A percentile compares a stretch with the other conserved stretches of the same genome.
These are phyloP conservation scores for Melanotus villosus DNA, from an alignment of 2,888 invertebrate genomes.

Conservation along the genomic window DNA sequence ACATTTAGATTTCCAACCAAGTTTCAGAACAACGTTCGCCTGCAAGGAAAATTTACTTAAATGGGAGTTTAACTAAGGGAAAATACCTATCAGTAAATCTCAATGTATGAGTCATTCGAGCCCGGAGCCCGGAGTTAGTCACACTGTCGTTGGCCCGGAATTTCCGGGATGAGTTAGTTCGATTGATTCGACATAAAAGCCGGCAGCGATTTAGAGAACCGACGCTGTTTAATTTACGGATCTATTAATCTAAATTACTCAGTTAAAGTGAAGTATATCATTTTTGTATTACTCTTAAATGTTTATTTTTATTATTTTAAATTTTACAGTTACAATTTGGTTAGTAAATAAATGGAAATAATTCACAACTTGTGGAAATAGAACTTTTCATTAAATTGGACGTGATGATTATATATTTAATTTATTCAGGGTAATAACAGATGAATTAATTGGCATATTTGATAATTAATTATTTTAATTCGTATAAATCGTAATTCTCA, in stretches of 20 bases:
- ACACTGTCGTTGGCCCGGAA: slow-evolving; percentile 32
- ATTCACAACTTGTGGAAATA: too few relatives aligned
- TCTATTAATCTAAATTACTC: slow-evolving; percentile 33
- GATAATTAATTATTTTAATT: too few relatives aligned
- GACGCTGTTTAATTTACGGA: slow-evolving; percentile 37
- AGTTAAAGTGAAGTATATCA: background rate
- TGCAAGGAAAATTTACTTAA: slow-evolving; percentile 7
- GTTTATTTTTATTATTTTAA: too few relatives aligned
- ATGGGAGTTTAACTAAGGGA: slow-evolving; percentile 25
- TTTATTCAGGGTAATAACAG: too few relatives aligned
- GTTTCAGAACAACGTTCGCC: too few relatives aligned
- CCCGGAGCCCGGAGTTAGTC: slow-evolving; percentile 35
- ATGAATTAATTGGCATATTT: too few relatives aligned
- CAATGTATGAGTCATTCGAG: slow-evolving; percentile 33
- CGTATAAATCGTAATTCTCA: too few relatives aligned
- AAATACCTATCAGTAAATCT: slow-evolving; percentile 33
- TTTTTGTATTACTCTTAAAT: background rate
- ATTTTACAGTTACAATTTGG: too few relatives aligned
- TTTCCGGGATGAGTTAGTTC: slow-evolving; percentile 35
- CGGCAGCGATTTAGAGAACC: slow-evolving; percentile 25
- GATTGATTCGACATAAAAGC: slow-evolving; percentile 40
- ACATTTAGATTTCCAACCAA: too few relatives aligned
- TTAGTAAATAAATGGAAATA: too few relatives aligned
- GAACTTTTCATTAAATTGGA: too few relatives aligned
- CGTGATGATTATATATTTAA: too few relatives aligned